Percentiles rank a stretch among this genome's conserved stretches.
Conservation (phyloP, 2,113 vertebrate genomes). For the Upupa epops region DNA sequence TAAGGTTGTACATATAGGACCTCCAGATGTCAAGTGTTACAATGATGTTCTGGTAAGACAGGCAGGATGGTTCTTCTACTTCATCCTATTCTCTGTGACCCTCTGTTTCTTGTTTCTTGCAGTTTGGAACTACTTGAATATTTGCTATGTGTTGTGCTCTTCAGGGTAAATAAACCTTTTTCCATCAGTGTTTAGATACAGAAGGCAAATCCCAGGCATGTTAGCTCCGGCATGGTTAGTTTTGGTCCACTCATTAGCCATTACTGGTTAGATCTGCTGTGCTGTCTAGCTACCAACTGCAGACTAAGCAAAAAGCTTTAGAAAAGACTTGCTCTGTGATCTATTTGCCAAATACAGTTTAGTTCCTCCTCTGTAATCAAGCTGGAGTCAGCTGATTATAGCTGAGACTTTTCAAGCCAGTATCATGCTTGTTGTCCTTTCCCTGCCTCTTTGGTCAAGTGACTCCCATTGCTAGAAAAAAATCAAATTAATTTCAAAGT, state of each 20-base stretch:
- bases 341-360: slow-evolving; percentile 57
- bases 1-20: background rate
- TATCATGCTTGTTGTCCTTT: slow-evolving; percentile 35
- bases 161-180: background rate
- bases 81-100: accelerated
- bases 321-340: slow-evolving; percentile 45
- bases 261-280: slow-evolving; percentile 43
- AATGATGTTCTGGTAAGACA: background rate
- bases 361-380: slow-evolving; percentile 60
- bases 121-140: background rate
- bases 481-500: background rate
- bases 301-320: slow-evolving; percentile 55
- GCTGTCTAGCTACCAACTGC: slow-evolving; percentile 11
- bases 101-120: background rate
- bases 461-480: background rate
- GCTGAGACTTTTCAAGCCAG: slow-evolving; percentile 36
- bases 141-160: background rate
- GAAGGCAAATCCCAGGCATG: background rate
- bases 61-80: background rate
- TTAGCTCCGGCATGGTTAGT: slow-evolving; percentile 2
- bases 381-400: slow-evolving; percentile 58
- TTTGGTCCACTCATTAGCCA: slow-evolving; percentile 40
- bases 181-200: background rate
- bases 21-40: background rate
- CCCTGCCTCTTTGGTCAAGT: slow-evolving; percentile 25